phyloP scores from a whole-genome alignment of 2,797 vertebrate genomes.

The Cephalopachus bancanus region DNA sequence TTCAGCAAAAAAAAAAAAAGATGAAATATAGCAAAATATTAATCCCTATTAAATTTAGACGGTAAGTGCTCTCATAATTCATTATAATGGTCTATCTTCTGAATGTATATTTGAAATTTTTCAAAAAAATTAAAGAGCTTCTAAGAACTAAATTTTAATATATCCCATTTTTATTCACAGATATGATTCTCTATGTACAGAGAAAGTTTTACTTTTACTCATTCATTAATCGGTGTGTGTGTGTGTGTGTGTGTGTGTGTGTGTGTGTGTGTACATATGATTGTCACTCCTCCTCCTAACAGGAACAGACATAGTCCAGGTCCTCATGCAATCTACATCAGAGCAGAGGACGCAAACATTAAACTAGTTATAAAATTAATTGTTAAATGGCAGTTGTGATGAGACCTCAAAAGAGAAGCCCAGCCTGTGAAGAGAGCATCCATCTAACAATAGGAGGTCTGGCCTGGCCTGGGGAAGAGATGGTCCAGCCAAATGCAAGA shows the following conservation, averaged over 20 bases:
- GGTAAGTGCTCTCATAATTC: not conserved
- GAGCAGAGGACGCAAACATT: slow-evolving; percentile 19
- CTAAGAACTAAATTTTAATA: slow-evolving; percentile 1
- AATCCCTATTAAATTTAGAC: not conserved
- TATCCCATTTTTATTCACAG: not conserved
- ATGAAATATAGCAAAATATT: slow-evolving; percentile 35
- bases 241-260: too few relatives aligned
- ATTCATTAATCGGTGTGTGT: not conserved
- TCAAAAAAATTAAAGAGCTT: slow-evolving; percentile 1
- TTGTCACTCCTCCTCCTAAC: not conserved
- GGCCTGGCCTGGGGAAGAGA: not conserved
- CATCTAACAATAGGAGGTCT: not conserved
- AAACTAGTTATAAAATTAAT: slow-evolving; percentile 4
- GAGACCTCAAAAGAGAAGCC: not conserved
- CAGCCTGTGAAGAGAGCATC: not conserved
- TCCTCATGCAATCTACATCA: not conserved
- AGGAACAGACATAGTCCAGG: not conserved
- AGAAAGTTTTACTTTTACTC: not conserved
- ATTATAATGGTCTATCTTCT: slow-evolving; percentile 3
- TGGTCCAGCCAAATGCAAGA: slow-evolving; percentile 31
- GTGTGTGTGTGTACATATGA: not conserved
- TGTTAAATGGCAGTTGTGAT: slow-evolving; percentile 14
- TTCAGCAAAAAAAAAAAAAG: slow-evolving; percentile 40
- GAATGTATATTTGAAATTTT: slow-evolving; percentile 10
- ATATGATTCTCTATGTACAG: not conserved